Conservation (phyloP, 2,888 invertebrate species). For the Odontocolon sp. region DNA sequence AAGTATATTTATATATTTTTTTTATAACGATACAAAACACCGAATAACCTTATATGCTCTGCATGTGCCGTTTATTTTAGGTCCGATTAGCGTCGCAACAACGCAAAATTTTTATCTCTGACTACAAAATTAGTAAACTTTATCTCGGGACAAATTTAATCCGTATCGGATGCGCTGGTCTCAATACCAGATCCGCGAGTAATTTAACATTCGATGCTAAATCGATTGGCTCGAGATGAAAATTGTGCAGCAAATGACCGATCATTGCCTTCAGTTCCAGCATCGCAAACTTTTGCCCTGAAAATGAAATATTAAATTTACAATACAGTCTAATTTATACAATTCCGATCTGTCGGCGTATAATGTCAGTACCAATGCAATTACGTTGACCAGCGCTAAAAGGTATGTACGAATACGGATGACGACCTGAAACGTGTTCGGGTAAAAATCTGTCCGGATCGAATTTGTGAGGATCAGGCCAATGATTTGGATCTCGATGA, state of each 20-base stretch:
- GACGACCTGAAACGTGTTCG: constrained; percentile 81
- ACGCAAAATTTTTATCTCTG: too few species aligned
- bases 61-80: too few species aligned
- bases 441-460: constrained; percentile 86
- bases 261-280: constrained; percentile 71
- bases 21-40: too few species aligned
- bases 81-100: too few species aligned
- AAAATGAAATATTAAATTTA: not conserved
- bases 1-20: not conserved
- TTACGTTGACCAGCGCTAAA: constrained; percentile 87
- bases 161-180: constrained; percentile 63
- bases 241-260: constrained; percentile 67
- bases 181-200: constrained; percentile 64
- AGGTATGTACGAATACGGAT: constrained; percentile 86
- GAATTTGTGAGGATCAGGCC: constrained; percentile 85
- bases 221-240: constrained; percentile 70
- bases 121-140: not conserved
- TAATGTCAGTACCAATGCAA: constrained; percentile 83
- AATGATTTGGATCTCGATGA: constrained; percentile 85
- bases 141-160: constrained; percentile 64
- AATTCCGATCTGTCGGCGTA: not conserved
- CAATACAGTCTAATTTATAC: not conserved
- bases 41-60: too few species aligned
- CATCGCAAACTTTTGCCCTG: constrained; percentile 71
- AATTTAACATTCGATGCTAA: constrained; percentile 65